Evolutionary conservation across 2,888 invertebrate genomes (phyloP).

Genomic region (Bruchidius siliquastri): DNA sequence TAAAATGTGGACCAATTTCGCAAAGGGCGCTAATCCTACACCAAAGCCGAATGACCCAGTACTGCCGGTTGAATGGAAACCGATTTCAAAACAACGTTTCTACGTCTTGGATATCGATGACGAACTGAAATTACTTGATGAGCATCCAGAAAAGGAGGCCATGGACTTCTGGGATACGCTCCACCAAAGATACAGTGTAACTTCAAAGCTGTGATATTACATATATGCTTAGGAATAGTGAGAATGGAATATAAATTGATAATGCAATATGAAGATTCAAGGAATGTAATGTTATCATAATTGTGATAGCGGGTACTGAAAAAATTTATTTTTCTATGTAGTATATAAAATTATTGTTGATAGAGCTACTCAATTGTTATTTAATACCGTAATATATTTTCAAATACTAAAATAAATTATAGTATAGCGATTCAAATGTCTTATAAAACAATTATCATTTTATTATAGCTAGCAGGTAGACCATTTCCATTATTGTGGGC

Average conservation of each 20-base stretch:
- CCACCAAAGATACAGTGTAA: not conserved
- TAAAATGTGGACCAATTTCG: conserved; percentile 37
- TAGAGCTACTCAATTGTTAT: no score
- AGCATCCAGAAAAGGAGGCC: conserved; percentile 30
- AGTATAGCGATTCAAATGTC: no score
- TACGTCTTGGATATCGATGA: conserved; percentile 34
- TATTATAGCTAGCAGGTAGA: no score
- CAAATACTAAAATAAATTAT: no score
- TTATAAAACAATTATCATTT: no score
- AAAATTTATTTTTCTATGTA: no score
- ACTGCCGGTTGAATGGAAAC: conserved; percentile 28
- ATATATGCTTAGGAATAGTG: not conserved
- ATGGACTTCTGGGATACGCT: conserved; percentile 33
- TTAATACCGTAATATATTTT: no score
- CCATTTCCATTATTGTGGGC: no score
- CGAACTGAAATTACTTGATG: conserved; percentile 23
- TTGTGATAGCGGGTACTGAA: no score
- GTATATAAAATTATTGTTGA: no score
- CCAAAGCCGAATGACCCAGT: conserved; percentile 15
- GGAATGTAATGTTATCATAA: no score
- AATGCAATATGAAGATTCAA: not conserved
- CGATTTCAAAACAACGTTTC: conserved; percentile 24
- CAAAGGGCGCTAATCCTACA: conserved; percentile 30
- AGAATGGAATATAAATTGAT: no score
- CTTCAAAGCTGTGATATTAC: conserved; percentile 5